Evolutionary conservation across 2,113 vertebrate species (phyloP), one percentile per base, ranked within the genome.

Genomic region (Blennius ocellaris): DNA sequence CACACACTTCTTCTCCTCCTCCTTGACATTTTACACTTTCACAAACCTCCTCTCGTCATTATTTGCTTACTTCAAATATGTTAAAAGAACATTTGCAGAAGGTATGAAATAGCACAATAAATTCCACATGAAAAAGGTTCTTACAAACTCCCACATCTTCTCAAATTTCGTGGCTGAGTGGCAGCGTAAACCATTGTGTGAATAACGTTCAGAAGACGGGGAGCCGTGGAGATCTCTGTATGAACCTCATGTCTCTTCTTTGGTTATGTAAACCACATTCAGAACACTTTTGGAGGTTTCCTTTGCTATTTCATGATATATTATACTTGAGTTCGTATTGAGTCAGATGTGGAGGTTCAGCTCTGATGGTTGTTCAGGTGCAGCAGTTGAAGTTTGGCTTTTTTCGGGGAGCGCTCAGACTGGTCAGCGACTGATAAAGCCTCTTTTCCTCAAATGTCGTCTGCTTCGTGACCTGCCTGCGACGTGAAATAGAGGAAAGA

Each of bases 391-490:
- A 90, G 64, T 94, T 92, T 1, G 90, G 30, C 0, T 93, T 87
- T 68, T 95, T 97, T 87, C 85, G 96, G 61, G 90, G 91, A 62
- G 89, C 87, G 80, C 44, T 87, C 69, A 98, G 89, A 39, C 61
- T 95, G 14, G 96, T 91, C 57, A 97, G 82, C 2, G 95, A 94
- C 61, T 82, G 92, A 10, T 74, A 75, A 44, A 94, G 41, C 12
- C 4, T 30, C 37, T 73, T 94, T 21, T 94, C 94, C 58, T 87
- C 86, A 39, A 87, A 89, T 44, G 91, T 85, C 5, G 89, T 84
- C 57, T 94, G 90, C 85, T 96, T 96, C 69, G 93, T 96, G 39
- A 98, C 96, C 89, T 97, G 94, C 0, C 97, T 99, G 88, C 48
- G 47, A 60, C n/a, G 11, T 7, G 44, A 17, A 79, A 57, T 60